Base-by-base conservation (phyloP, 2,888 invertebrate species). In the Meta bourneti region DNA sequence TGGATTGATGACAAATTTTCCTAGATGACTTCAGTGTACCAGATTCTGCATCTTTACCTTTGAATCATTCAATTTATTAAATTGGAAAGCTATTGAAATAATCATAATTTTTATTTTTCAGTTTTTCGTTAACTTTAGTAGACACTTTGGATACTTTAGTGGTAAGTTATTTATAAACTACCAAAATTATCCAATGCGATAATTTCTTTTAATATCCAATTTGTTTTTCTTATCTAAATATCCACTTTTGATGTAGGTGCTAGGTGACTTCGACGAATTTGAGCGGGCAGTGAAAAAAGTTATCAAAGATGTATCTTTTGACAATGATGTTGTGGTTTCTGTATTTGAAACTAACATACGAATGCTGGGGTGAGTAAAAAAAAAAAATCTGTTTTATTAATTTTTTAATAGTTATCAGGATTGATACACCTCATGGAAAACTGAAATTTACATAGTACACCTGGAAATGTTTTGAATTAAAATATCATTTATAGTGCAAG, bases 301-400 rank as follows among this genome's bases (percentile, higher is more conserved):
- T 74, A 97, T 98, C 93, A 96, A 96, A 91, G 97, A 98, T 95
- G 98, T 99, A 8, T 96, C 96, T 87, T 99, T 99, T 95, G 98
- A 99, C 95, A 97, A 96, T 93, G 98, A 99, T 95, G 97, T 99
- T 92, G 96, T 98, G 86, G 99, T 99, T 9, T 99, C 99, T 0
- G 98, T 99, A 6, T 99, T 99, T 95, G 99, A 99, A 95, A 99
- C 99, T 9, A 99, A 99, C 95, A 99, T 99, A 94, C 96, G 99
- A 94, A 97, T 99, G 95, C 96, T 99, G n/a, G 99, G 99, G 97
- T 98, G 95, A 96, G 96, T 95, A 16, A 16, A 19, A 19, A 16
- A 16, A 19, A 19, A 34, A 34, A 34, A 2, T 34, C 34, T 34
- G 34, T 34, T 34, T 1, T 4, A 34, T 34, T 34, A 34, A 34